Evolutionary conservation across 2,113 vertebrate genomes (phyloP), one percentile per base, ranked within the genome.

Genomic region (Ardeotis arabs): DNA sequence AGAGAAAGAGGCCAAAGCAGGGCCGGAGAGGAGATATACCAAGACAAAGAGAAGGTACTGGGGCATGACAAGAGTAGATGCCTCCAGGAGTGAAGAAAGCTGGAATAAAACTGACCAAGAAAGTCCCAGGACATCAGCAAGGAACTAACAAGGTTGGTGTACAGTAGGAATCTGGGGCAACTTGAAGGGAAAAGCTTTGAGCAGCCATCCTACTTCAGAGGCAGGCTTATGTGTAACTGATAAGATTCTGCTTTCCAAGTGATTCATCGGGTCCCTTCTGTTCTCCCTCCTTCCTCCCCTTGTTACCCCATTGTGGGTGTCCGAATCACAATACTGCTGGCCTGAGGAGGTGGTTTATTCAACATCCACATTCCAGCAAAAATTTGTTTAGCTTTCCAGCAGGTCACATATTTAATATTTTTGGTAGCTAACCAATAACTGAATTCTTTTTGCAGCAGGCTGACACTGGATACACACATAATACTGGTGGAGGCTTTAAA

Each of bases 261-360:
- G 29, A 73, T 76, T 79, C 35, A 60, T 33, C 27, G 76, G 56
- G 13, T 39, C 12, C 28, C 27, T 72, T 82, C 53, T 89, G 20
- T 35, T 89, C 24, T 84, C 21, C 53, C 24, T 78, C 58, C 29
- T 83, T 85, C 35, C 35, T 52, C 16, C 39, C 21, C 14, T 72
- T 0, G 0, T 52, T 55, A 63, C 16, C 4, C 0, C 2, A 0
- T n/a, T 47, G 37, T 29, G 18, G 29, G 23, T 82, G 12, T 53
- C 52, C 18, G 1, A 82, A 49, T 79, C 29, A 69, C 62, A 53
- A 31, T 4, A 8, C 33, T 69, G 70, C 70, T 79, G 44, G 16
- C 27, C 39, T 2, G 3, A 83, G 20, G 62, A 82, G 49, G 24
- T 44, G 6, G 8, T 70, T 87, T 68, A 91, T 39, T 87, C 67